These are phyloP conservation scores for Riparia riparia DNA, from an alignment of 2,113 vertebrate species.

Conservation along the genomic window DNA sequence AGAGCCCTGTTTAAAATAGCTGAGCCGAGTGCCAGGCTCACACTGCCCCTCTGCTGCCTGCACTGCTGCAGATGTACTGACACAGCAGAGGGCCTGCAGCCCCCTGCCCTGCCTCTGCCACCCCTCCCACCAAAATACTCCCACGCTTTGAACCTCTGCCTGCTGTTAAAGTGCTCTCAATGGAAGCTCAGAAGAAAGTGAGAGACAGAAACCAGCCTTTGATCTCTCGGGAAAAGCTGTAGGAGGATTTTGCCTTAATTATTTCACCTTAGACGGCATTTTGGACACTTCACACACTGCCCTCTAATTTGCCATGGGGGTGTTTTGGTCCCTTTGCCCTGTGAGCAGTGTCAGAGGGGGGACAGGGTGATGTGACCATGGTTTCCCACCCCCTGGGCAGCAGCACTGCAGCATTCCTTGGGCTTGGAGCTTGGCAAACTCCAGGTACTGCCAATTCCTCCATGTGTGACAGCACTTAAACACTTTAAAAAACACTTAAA, in stretches of 20 bases:
- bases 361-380: rapidly evolving
- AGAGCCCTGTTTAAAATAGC: neutral
- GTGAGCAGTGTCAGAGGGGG: neutral
- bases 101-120: neutral
- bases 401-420: rapidly evolving
- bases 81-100: neutral
- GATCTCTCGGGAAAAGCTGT: neutral
- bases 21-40: neutral
- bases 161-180: rapidly evolving
- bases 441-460: neutral
- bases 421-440: neutral
- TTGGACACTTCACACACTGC: neutral
- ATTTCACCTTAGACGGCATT: neutral
- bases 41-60: neutral
- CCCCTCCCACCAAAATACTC: neutral
- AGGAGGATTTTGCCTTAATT: neutral
- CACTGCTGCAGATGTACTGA: neutral
- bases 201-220: neutral
- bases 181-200: neutral
- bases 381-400: neutral
- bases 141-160: neutral
- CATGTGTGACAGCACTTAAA: neutral
- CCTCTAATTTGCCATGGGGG: rapidly evolving
- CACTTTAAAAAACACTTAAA: neutral
- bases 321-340: neutral